Percentiles rank a stretch among this genome's conserved stretches.
These are phyloP conservation scores for Alloplasta piceator DNA, from an alignment of 2,888 invertebrate genomes.

Conservation along the genomic window DNA sequence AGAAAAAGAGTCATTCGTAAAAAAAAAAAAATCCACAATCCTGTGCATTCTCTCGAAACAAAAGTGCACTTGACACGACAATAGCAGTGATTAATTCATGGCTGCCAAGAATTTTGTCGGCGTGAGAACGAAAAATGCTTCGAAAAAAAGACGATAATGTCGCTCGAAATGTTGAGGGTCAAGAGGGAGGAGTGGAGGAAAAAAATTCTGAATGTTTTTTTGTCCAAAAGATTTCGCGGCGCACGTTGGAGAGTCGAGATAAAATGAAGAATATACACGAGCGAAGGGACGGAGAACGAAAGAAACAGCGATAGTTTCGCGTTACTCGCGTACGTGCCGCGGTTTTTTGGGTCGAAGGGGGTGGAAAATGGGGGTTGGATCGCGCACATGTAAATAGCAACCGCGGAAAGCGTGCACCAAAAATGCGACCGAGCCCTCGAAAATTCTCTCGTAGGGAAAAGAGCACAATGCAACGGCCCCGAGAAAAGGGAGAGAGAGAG, in stretches of 20 bases:
- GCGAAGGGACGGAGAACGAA: slow-evolving; percentile 33
- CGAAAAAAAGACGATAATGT: not conserved
- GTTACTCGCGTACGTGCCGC: slow-evolving; percentile 37
- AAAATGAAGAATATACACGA: slow-evolving; percentile 10
- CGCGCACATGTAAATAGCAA: slow-evolving; percentile 16
- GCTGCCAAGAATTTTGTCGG: slow-evolving; percentile 40
- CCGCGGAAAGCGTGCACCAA: slow-evolving; percentile 39
- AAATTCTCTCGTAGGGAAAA: slow-evolving; percentile 21
- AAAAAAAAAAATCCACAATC: slow-evolving; percentile 14
- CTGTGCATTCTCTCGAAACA: no score
- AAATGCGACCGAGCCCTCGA: slow-evolving; percentile 35
- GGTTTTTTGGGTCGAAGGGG: slow-evolving; percentile 6
- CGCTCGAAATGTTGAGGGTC: slow-evolving; percentile 3
- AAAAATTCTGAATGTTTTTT: slow-evolving; percentile 16
- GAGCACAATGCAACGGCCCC: not conserved
- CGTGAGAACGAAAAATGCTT: slow-evolving; percentile 8
- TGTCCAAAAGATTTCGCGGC: not conserved
- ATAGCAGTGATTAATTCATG: slow-evolving; percentile 15
- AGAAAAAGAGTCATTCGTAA: slow-evolving; percentile 13
- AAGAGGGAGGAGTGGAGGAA: not conserved
- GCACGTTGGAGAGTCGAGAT: not conserved
- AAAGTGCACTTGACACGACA: not conserved
- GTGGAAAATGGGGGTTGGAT: slow-evolving; percentile 1
- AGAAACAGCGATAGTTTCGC: slow-evolving; percentile 40
- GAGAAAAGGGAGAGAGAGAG: not conserved